phyloP scores from a whole-genome alignment of 2,113 vertebrate genomes.

The Rafetus swinhoei region DNA sequence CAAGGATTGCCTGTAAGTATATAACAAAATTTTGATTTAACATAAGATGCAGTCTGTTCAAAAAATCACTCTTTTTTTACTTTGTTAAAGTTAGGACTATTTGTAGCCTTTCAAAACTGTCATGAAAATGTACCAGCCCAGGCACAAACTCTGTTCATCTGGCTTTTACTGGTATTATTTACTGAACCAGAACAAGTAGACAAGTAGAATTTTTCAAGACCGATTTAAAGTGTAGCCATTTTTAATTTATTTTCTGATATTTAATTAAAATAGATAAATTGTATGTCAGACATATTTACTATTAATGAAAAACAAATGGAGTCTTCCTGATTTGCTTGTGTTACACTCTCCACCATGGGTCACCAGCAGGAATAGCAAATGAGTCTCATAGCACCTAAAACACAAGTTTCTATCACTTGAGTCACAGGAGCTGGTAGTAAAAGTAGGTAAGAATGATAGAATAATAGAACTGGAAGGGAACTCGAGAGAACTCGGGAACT shows the following conservation, averaged over 20 bases:
- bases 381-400: not conserved
- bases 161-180: not conserved
- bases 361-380: not conserved
- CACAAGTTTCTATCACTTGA: not conserved
- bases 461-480: too few relatives aligned
- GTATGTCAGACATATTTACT: not conserved
- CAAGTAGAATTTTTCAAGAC: not conserved
- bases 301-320: not conserved
- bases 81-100: not conserved
- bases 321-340: not conserved
- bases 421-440: not conserved
- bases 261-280: not conserved
- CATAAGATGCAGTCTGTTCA: not conserved
- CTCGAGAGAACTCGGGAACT: too few relatives aligned
- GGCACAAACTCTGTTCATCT: not conserved
- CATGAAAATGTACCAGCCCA: not conserved
- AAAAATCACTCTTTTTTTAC: not conserved
- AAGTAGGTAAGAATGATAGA: not conserved
- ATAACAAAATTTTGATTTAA: not conserved
- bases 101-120: not conserved
- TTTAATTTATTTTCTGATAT: not conserved
- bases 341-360: not conserved
- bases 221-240: not conserved
- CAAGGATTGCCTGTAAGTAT: slow-evolving; percentile 90
- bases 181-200: not conserved